A percentile compares a stretch with the other conserved stretches of the same genome.
Evolutionary conservation across 2,797 vertebrate genomes (phyloP).

Genomic region (Gephyroberyx darwinii): DNA sequence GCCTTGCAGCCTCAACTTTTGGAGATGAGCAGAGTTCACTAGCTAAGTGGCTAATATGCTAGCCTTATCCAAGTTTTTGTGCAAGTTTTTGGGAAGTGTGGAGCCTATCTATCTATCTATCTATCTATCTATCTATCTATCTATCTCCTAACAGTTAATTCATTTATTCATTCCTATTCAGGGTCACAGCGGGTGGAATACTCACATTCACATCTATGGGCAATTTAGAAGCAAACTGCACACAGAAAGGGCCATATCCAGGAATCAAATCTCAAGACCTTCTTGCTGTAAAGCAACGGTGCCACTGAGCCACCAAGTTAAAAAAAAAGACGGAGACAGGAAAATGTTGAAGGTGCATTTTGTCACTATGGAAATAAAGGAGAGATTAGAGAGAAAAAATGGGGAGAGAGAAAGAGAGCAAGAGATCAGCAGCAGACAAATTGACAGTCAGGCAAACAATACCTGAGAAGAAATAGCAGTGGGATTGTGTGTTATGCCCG

Average conservation of each 20-base stretch:
- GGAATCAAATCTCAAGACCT: too few species aligned
- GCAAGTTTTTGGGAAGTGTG: too few species aligned
- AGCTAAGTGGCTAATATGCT: background rate
- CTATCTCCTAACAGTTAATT: too few species aligned
- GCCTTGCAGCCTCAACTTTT: slow-evolving; percentile 8
- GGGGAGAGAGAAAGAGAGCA: background rate
- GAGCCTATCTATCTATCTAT: too few species aligned
- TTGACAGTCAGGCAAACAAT: too few species aligned
- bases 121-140: too few species aligned
- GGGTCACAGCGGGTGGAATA: too few species aligned
- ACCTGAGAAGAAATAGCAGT: background rate
- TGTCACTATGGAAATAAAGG: background rate
- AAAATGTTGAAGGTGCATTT: background rate
- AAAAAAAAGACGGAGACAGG: too few species aligned
- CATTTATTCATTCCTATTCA: background rate
- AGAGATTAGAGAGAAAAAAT: background rate
- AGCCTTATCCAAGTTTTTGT: background rate
- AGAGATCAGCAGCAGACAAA: background rate
- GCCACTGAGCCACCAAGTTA: background rate
- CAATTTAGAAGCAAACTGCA: slow-evolving; percentile 7
- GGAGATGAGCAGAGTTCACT: slow-evolving; percentile 9
- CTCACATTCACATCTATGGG: too few species aligned
- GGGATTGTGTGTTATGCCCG: background rate
- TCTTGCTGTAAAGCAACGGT: too few species aligned
- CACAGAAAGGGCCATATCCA: background rate